Evolutionary conservation across 2,888 invertebrate species (phyloP), one percentile per base, ranked within the genome.

Genomic region (Aleiodes alternator): DNA sequence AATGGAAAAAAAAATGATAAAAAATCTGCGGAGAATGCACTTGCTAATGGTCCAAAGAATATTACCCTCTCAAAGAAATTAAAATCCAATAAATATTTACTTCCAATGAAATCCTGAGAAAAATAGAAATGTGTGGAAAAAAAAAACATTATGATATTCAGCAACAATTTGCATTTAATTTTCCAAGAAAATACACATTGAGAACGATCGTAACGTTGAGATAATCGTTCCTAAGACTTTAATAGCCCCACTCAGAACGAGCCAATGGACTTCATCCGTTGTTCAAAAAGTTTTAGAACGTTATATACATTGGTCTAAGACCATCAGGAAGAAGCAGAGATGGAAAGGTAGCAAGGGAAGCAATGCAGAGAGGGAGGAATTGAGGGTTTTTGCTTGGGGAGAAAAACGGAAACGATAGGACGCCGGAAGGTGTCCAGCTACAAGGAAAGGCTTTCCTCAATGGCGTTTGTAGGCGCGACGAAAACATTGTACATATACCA

Each of bases 361-460:
- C 2, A 4, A 38, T 38, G 38, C 0, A 38, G 38, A 8, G 38
- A 38, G 11, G 43, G 43, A 11, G 43, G 9, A 43, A 43, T 43
- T 7, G 43, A 48, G 64, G 64, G 80, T 80, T 79, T 34, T 80
- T 80, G 81, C 79, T 81, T 84, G 83, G 81, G 81, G 43, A 11
- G 11, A 11, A 43, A 85, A 86, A 87, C 87, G 88, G 87, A 88
- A 88, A 87, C 87, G 87, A 86, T 85, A 84, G 83, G 82, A 82
- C 82, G 85, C 86, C 86, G 88, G 88, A 88, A 88, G 87, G 85
- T 87, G 87, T 87, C 87, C 85, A 83, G 82, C 83, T 85, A 86
- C 85, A 84, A 86, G 87, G 83, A 84, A 84, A 82, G 84, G 78
- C 85, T 86, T 87, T 87, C 85, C 85, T 84, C 79, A 80, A 80